These are phyloP conservation scores for Myoxocephalus aenaeus DNA, from an alignment of 2,797 vertebrate species.

Conservation along the genomic window DNA sequence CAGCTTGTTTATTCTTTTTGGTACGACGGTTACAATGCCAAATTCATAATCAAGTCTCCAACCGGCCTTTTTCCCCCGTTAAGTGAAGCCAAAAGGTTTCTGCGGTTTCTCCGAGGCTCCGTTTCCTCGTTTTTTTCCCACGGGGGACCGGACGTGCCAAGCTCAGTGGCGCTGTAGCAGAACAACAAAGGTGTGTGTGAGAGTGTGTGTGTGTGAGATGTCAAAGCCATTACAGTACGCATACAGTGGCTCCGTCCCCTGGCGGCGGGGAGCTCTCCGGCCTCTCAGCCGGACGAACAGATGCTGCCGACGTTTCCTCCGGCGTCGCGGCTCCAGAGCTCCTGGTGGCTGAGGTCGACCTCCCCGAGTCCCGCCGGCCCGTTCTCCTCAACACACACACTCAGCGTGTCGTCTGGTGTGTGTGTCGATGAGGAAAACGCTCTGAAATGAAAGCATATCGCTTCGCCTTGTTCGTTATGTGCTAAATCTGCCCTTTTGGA, in stretches of 20 bases:
- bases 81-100: slow-evolving; percentile 49
- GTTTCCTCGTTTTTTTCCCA: slow-evolving; percentile 51
- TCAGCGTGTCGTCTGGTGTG: neutral
- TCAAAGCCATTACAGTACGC: slow-evolving; percentile 83
- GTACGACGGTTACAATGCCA: slow-evolving; percentile 16
- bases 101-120: slow-evolving; percentile 30
- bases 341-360: no score
- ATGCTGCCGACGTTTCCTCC: slow-evolving; percentile 13
- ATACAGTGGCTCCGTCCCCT: slow-evolving; percentile 72
- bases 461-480: neutral
- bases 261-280: slow-evolving; percentile 66
- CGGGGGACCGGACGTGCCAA: slow-evolving; percentile 36
- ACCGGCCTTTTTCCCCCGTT: slow-evolving; percentile 31
- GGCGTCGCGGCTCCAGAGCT: no score
- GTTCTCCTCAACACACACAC: neutral
- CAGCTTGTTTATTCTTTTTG: neutral
- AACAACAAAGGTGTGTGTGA: slow-evolving; percentile 20
- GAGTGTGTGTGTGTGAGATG: slow-evolving; percentile 66
- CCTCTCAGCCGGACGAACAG: slow-evolving; percentile 56
- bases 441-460: neutral
- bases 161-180: slow-evolving; percentile 48
- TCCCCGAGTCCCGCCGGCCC: neutral
- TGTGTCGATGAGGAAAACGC: no score
- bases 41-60: slow-evolving; percentile 8
- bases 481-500: neutral